These are phyloP conservation scores for Metalampra italica DNA, from an alignment of 2,888 invertebrate genomes.

Conservation along the genomic window DNA sequence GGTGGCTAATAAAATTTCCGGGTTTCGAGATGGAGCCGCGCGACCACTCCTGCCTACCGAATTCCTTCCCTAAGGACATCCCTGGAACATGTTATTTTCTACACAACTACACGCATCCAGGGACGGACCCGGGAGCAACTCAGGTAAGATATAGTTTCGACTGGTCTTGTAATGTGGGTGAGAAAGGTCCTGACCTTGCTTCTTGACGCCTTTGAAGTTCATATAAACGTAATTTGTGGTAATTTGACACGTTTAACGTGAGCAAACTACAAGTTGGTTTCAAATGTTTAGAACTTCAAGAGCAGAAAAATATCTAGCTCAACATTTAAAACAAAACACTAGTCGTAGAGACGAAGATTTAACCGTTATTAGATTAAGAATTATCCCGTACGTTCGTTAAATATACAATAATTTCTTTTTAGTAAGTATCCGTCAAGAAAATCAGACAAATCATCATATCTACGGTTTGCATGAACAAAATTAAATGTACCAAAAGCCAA, in stretches of 20 bases:
- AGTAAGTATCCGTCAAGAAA: too few species aligned
- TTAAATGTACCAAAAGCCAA: constrained; percentile 4
- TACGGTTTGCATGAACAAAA: neutral
- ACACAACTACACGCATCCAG: constrained; percentile 86
- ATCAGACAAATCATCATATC: neutral
- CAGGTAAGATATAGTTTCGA: constrained; percentile 55
- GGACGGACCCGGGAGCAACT: constrained; percentile 77
- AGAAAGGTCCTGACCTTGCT: neutral
- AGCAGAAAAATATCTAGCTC: too few species aligned
- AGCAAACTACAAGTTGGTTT: too few species aligned
- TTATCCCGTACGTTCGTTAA: too few species aligned
- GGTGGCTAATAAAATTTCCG: constrained; percentile 85
- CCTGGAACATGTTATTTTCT: constrained; percentile 93
- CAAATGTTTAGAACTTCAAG: too few species aligned
- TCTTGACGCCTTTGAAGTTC: too few species aligned
- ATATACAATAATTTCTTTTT: too few species aligned
- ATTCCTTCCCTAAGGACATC: constrained; percentile 88
- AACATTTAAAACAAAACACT: too few species aligned
- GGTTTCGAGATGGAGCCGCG: constrained; percentile 89
- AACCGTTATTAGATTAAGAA: too few species aligned
- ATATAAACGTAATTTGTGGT: too few species aligned
- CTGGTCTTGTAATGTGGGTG: neutral
- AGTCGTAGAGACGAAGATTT: too few species aligned
- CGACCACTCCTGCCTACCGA: constrained; percentile 87
- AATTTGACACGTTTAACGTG: too few species aligned